Evolutionary conservation across 2,888 invertebrate genomes (phyloP).

Genomic region (Eugnorisma glareosa): DNA sequence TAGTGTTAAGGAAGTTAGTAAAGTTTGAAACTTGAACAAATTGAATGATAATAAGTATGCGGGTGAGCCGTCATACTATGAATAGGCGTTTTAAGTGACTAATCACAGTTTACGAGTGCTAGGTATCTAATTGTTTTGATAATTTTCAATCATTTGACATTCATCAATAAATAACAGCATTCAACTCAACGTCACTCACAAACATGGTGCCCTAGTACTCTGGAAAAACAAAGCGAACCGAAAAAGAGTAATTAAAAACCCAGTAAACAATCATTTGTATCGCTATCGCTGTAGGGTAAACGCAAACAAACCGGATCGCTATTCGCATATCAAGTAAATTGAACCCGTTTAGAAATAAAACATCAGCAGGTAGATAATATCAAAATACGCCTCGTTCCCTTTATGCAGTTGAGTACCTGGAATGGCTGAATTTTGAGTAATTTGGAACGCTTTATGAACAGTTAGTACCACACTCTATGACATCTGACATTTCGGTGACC

Average conservation of each 20-base stretch:
- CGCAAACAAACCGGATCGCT: slow-evolving; percentile 19
- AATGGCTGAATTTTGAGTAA: neutral
- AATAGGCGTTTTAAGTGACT: no score
- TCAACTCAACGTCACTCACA: neutral
- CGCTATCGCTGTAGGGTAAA: slow-evolving; percentile 40
- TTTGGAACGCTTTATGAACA: neutral
- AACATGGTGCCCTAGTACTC: slow-evolving; percentile 35
- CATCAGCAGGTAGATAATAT: slow-evolving; percentile 28
- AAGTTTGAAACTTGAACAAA: neutral
- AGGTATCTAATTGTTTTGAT: neutral
- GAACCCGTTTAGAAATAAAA: slow-evolving; percentile 44
- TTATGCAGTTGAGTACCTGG: neutral
- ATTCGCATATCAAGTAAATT: slow-evolving; percentile 40
- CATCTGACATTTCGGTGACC: no score
- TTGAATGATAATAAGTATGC: neutral
- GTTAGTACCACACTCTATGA: no score
- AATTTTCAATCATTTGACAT: neutral
- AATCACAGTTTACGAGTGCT: neutral
- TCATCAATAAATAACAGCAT: neutral
- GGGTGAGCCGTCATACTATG: neutral
- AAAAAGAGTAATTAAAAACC: slow-evolving; percentile 43
- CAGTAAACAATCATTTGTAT: slow-evolving; percentile 35
- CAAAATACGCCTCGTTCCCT: slow-evolving; percentile 10
- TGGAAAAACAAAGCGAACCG: slow-evolving; percentile 15
- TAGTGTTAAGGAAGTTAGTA: neutral